phyloP scores from a whole-genome alignment of 2,888 invertebrate species.

The Drosophila stalkeri region DNA sequence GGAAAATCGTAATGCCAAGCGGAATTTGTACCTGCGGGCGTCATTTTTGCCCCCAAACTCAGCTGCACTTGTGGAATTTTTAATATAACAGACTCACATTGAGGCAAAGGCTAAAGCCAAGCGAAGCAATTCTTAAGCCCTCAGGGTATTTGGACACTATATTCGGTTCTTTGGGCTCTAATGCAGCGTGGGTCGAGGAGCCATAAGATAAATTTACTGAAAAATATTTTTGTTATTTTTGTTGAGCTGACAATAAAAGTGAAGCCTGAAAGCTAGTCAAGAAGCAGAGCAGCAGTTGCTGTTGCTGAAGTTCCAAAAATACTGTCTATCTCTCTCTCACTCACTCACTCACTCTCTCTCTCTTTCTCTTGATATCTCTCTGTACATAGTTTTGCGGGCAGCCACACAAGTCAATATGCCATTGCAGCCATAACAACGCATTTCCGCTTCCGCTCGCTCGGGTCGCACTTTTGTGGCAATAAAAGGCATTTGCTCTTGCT shows the following conservation, averaged over 20 bases:
- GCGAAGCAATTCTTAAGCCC: not conserved
- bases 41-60: not conserved
- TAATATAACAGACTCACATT: slow-evolving; percentile 20
- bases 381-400: slow-evolving; percentile 12
- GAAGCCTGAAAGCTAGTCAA: not conserved
- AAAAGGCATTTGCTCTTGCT: slow-evolving; percentile 37
- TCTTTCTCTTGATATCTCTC: too few species aligned
- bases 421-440: slow-evolving; percentile 51
- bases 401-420: slow-evolving; percentile 39
- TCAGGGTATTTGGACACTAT: slow-evolving; percentile 1
- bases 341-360: not conserved
- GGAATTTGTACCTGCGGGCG: slow-evolving; percentile 12
- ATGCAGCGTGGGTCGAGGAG: slow-evolving; percentile 6
- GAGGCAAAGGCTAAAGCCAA: slow-evolving; percentile 13
- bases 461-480: slow-evolving; percentile 34
- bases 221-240: slow-evolving; percentile 47
- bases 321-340: not conserved
- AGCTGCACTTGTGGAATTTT: slow-evolving; percentile 45
- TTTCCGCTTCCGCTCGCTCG: slow-evolving; percentile 46
- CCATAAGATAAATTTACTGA: slow-evolving; percentile 54
- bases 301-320: slow-evolving; percentile 5
- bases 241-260: slow-evolving; percentile 47
- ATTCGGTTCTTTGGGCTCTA: slow-evolving; percentile 14
- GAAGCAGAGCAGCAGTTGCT: slow-evolving; percentile 15
- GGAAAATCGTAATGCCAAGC: slow-evolving; percentile 5